Evolutionary conservation across 2,888 invertebrate species (phyloP).

Genomic region (Dasysyrphus albostriatus): DNA sequence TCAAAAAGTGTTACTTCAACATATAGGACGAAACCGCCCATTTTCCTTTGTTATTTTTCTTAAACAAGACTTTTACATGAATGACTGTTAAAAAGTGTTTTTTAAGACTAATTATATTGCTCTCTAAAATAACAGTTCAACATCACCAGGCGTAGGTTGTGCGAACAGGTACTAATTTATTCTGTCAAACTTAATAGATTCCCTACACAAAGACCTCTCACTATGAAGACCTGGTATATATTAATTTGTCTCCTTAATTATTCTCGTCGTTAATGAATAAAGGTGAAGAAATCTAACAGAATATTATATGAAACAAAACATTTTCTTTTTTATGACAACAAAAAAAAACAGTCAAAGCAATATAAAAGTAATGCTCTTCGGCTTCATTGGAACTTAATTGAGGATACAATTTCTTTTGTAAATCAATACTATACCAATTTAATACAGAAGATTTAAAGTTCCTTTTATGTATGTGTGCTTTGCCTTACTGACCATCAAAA

Average conservation of each 20-base stretch:
- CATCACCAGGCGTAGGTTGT: too few species aligned
- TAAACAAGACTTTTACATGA: too few species aligned
- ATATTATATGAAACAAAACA: neutral
- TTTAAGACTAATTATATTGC: too few species aligned
- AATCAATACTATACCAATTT: neutral
- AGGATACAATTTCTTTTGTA: neutral
- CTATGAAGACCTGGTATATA: neutral
- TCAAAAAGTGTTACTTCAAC: too few species aligned
- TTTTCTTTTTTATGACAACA: neutral
- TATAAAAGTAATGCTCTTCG: slow-evolving; percentile 7
- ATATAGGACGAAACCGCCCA: too few species aligned
- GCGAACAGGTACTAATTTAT: too few species aligned
- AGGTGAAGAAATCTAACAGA: neutral
- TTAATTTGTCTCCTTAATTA: neutral
- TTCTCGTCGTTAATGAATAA: neutral
- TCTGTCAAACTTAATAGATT: too few species aligned
- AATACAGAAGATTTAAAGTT: slow-evolving; percentile 14
- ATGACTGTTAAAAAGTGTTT: slow-evolving; percentile 1
- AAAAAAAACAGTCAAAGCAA: neutral
- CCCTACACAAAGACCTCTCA: neutral
- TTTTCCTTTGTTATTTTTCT: too few species aligned
- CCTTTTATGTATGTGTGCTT: slow-evolving; percentile 46
- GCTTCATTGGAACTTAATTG: slow-evolving; percentile 1
- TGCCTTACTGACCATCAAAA: slow-evolving; percentile 33
- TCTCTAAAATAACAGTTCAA: too few species aligned